Conservation (phyloP, 2,888 invertebrate species). For the Clunio marinus region DNA sequence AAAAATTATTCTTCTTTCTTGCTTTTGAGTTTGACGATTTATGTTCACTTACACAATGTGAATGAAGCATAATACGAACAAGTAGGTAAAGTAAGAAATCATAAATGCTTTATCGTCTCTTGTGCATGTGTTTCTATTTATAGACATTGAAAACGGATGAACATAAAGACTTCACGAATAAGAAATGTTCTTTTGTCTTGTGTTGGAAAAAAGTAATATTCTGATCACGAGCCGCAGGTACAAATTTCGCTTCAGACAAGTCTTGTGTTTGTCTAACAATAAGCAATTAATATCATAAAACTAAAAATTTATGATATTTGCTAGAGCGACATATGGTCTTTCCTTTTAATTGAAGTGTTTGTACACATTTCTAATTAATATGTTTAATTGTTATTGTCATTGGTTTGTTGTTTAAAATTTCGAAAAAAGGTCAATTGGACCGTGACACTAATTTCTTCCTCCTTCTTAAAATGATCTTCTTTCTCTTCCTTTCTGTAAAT, state of each 20-base stretch:
- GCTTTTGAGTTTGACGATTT: not conserved
- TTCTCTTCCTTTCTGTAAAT: too few relatives aligned
- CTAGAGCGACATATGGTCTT: too few relatives aligned
- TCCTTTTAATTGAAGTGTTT: too few relatives aligned
- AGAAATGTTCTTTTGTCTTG: slow-evolving; percentile 13
- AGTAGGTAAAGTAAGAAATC: not conserved
- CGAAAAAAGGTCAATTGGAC: too few relatives aligned
- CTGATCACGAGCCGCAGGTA: slow-evolving; percentile 27
- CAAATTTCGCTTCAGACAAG: too few relatives aligned
- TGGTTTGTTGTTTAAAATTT: too few relatives aligned
- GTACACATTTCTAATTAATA: too few relatives aligned
- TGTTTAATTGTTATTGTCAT: too few relatives aligned
- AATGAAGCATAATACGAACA: not conserved
- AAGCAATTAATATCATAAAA: too few relatives aligned
- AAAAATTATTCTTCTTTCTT: not conserved
- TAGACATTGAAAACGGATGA: slow-evolving; percentile 12
- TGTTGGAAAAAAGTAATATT: slow-evolving; percentile 17
- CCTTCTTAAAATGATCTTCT: not conserved
- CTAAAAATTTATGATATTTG: too few relatives aligned
- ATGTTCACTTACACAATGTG: not conserved
- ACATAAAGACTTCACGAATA: not conserved
- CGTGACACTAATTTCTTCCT: too few relatives aligned
- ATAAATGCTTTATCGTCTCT: slow-evolving; percentile 10
- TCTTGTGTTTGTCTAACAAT: too few relatives aligned
- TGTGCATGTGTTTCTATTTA: slow-evolving; percentile 28